Evolutionary conservation across 1,140 invertebrate genomes (phyloP), one percentile per base, ranked within the genome.

Genomic region (Drosophila pachea): DNA sequence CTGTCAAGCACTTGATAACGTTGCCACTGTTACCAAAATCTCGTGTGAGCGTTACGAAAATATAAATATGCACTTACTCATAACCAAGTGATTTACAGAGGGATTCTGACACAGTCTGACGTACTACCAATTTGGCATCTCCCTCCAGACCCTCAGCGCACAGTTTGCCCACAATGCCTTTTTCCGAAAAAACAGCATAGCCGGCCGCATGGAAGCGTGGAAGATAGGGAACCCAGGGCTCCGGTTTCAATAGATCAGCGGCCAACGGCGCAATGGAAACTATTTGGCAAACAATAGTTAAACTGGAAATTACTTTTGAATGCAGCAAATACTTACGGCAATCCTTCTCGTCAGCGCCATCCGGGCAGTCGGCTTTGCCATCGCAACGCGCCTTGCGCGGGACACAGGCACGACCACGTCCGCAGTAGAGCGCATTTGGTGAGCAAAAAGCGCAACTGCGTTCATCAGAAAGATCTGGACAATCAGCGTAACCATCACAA

Each of bases 401-500:
- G 68, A 97, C 92, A 86, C 96, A 97, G 8, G 91, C 91, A 56
- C 93, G 91, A 8, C 94, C 93, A 29, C 94, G 91, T 0, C 95
- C 95, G 83, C 96, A 97, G 67, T 95, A 95, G 52, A 97, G 90
- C 6, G 90, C 91, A 40, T 92, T 91, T 45, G 91, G 90, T 1
- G 92, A 91, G 89, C 96, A 97, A 76, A 96, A 95, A 4, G 93
- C 91, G 83, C 95, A 96, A 36, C 91, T 91, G 31, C 92, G 93
- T 88, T 97, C 95, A 89, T 97, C 96, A 0, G 93, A 93, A 33
- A 95, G 91, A 90, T 96, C 95, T 7, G 94, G 92, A 87, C 96
- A 97, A 84, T 97, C 96, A 16, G 95, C 93, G 3, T 96, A 91
- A 5, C 95, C 96, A 84, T 97, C 96, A 76, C 96, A 97, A 16